Evolutionary conservation across 2,113 vertebrate species (phyloP), one percentile per base, ranked within the genome.

Genomic region (Cranoglanis bouderius): DNA sequence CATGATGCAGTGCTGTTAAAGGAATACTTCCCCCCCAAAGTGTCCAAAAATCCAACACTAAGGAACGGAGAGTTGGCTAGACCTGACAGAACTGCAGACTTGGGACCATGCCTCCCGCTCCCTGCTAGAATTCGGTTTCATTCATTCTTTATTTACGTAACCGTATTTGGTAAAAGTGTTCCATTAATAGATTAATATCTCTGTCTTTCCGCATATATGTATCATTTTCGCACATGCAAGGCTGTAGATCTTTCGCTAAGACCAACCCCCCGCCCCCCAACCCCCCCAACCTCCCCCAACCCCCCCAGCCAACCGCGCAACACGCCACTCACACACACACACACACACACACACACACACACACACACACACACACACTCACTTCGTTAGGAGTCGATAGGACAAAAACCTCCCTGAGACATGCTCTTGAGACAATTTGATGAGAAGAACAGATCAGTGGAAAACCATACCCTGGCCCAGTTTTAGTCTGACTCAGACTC

Each of bases 1-100:
- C 95, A 95, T 95, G 95, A 96, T 86, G 55, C 85, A 77, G 51
- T 46, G 51, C 70, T 55, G 53, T 77, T 75, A 77, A 59, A 77
- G 70, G 70, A 85, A 61, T 43, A 83, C 55, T 59, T 40, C 38
- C 35, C 55, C 6, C 61, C 55, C 21, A 29, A 82, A 40, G 53
- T 61, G 81, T 83, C 55, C 81, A 83, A 83, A 61, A 81, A 81
- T 61, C 81, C 21, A 61, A 40, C 55, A 61, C 21, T 59, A 61
- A 6, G 5, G 19, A 82, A 61, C 81, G 8, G 35, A 59, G 53
- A 38, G 7, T 26, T 82, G 21, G 32, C 35, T 10, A 82, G 35
- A 83, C 35, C 53, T 59, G 55, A 82, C 55, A 82, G 19, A 6
- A 6, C 32, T 59, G 32, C 35, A 10, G 35, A 75, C 29, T 59